phyloP scores from a whole-genome alignment of 1,140 invertebrate genomes.

The Agraylea sexmaculata region DNA sequence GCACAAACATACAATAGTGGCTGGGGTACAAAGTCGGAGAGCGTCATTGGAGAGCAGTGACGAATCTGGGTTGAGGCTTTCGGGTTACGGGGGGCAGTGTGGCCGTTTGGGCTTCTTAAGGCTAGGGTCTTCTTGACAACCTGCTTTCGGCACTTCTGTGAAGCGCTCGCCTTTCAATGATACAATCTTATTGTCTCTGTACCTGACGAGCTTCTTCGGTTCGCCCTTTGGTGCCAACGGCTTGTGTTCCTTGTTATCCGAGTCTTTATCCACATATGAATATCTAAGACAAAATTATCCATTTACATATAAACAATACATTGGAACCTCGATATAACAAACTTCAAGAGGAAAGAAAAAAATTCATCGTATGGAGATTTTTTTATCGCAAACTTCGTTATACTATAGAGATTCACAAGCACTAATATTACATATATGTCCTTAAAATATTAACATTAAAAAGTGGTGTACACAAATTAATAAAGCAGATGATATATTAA shows the following conservation, averaged over 20 bases:
- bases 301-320: no score
- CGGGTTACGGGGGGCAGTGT: constrained; percentile 41
- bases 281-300: constrained; percentile 41
- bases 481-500: no score
- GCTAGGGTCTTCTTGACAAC: constrained; percentile 75
- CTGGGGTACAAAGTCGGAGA: no score
- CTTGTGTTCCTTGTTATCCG: constrained; percentile 74
- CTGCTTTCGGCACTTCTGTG: constrained; percentile 75
- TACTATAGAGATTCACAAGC: no score
- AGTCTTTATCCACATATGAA: constrained; percentile 83
- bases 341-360: constrained; percentile 26
- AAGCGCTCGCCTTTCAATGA: constrained; percentile 87
- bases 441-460: no score
- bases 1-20: no score
- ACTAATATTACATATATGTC: no score
- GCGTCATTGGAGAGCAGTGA: no score
- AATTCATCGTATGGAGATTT: constrained; percentile 12
- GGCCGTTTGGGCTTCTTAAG: constrained; percentile 67
- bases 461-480: no score
- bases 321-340: no score
- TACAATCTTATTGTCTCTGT: constrained; percentile 89
- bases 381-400: not conserved
- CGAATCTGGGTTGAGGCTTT: constrained; percentile 7
- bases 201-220: constrained; percentile 87
- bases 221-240: constrained; percentile 83